Percentiles rank a stretch among this genome's conserved stretches.
phyloP scores from a whole-genome alignment of 2,888 invertebrate species.

The Ochlodes sylvanus region DNA sequence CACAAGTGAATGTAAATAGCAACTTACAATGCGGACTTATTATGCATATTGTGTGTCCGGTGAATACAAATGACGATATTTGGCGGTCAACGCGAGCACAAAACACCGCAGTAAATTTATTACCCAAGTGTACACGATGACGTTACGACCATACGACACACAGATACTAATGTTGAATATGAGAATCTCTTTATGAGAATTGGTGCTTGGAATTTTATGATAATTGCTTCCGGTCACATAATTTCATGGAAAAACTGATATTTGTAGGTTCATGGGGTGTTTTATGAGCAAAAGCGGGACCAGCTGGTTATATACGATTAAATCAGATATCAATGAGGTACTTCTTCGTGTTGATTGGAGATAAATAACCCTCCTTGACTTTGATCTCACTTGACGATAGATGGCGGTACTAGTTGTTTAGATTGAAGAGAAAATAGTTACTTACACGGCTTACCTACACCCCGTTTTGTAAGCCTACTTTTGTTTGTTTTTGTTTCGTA shows the following conservation, averaged over 20 bases:
- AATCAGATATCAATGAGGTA: too few relatives aligned
- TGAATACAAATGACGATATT: conserved; percentile 76
- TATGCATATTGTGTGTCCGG: conserved; percentile 45
- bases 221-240: conserved; percentile 77
- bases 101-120: conserved; percentile 66
- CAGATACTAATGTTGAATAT: conserved; percentile 63
- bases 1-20: conserved; percentile 56
- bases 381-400: conserved; percentile 7
- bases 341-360: too few relatives aligned
- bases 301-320: too few relatives aligned
- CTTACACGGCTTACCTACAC: too few relatives aligned
- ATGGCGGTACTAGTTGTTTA: conserved; percentile 5
- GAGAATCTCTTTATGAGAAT: conserved; percentile 70
- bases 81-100: conserved; percentile 66
- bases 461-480: too few relatives aligned
- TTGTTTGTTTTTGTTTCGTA: too few relatives aligned
- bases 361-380: background rate
- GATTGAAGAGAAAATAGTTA: too few relatives aligned
- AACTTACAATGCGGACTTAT: conserved; percentile 56
- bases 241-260: conserved; percentile 54
- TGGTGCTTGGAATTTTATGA: conserved; percentile 68
- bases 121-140: conserved; percentile 55
- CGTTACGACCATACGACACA: conserved; percentile 46
- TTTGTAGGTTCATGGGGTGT: background rate
- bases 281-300: too few relatives aligned